phyloP scores from a whole-genome alignment of 2,888 invertebrate species.

The Lydus trimaculatus region DNA sequence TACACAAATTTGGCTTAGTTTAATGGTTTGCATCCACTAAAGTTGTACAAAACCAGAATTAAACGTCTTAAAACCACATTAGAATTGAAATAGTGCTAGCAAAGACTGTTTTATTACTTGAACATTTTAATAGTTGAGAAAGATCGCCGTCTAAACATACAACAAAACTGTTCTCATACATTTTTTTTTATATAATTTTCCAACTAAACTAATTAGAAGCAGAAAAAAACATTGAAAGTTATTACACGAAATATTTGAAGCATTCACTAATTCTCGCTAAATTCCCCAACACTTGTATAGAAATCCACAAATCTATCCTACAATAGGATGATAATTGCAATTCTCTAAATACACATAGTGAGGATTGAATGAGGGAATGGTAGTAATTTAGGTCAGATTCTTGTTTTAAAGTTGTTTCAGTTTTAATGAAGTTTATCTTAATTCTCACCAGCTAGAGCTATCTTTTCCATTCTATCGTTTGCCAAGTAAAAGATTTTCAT shows the following conservation, averaged over 20 bases:
- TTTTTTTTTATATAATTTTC: background rate
- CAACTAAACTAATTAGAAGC: too few relatives aligned
- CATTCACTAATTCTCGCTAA: background rate
- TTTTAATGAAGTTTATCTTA: background rate
- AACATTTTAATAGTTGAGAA: background rate
- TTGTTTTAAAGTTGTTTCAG: conserved; percentile 1
- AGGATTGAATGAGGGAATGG: background rate
- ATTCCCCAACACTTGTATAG: background rate
- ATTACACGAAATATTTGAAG: too few relatives aligned
- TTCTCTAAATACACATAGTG: background rate
- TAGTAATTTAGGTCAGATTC: background rate
- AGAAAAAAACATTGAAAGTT: too few relatives aligned
- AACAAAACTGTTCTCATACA: background rate
- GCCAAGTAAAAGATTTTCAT: background rate
- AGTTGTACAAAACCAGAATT: conserved; percentile 33
- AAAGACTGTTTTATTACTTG: background rate
- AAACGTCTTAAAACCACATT: conserved; percentile 44
- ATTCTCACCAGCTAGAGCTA: background rate
- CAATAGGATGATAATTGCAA: background rate
- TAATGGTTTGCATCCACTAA: conserved; percentile 29
- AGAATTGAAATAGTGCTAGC: conserved; percentile 43
- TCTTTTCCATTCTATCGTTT: background rate
- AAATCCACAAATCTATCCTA: background rate
- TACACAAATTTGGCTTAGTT: conserved; percentile 7
- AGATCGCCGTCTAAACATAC: background rate